These are phyloP conservation scores for Artemia sinica DNA, from an alignment of 2,888 invertebrate genomes.

Conservation along the genomic window DNA sequence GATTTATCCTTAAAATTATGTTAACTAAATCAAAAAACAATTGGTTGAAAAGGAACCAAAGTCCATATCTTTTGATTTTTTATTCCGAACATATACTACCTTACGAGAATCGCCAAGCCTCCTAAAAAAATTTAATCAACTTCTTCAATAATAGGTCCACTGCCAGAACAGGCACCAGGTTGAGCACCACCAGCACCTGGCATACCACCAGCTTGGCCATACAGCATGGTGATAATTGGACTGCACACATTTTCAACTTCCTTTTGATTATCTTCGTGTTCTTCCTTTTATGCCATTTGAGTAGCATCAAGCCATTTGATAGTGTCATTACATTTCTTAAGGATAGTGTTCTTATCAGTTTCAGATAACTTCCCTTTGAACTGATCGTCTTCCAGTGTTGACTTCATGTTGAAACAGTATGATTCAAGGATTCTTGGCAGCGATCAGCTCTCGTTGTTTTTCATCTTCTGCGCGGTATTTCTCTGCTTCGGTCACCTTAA, in stretches of 20 bases:
- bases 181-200: conserved; percentile 48
- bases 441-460: conserved; percentile 38
- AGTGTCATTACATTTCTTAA: conserved; percentile 73
- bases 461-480: conserved; percentile 46
- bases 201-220: conserved; percentile 60
- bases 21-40: too few relatives aligned
- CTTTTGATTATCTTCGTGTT: conserved; percentile 86
- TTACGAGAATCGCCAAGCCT: too few relatives aligned
- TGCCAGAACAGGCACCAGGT: conserved; percentile 39
- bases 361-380: conserved; percentile 75
- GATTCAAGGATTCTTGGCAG: conserved; percentile 76
- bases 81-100: too few relatives aligned
- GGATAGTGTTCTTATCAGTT: conserved; percentile 56
- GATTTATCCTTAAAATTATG: too few relatives aligned
- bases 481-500: conserved; percentile 44
- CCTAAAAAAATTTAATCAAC: conserved; percentile 46
- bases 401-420: conserved; percentile 89
- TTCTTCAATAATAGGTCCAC: conserved; percentile 79
- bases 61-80: too few relatives aligned
- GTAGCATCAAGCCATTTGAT: conserved; percentile 57
- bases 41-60: too few relatives aligned
- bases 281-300: conserved; percentile 78
- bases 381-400: conserved; percentile 77
- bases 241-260: conserved; percentile 79
- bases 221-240: conserved; percentile 85